Conservation (phyloP, 2,888 invertebrate genomes). For the Cancer borealis region DNA sequence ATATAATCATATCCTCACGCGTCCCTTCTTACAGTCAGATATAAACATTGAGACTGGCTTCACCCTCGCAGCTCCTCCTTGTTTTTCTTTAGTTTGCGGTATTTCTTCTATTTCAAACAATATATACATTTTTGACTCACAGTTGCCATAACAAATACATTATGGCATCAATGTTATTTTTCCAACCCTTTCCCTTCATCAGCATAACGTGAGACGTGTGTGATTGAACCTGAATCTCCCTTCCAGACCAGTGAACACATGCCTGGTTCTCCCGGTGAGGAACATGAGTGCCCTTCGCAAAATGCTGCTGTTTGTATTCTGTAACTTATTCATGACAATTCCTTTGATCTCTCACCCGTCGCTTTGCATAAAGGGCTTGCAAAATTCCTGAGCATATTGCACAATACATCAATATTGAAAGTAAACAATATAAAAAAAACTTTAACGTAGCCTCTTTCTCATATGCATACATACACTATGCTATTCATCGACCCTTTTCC, state of each 20-base stretch:
- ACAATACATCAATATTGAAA: background rate
- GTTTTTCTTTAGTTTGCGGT: no score
- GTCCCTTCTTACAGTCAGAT: no score
- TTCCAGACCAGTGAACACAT: background rate
- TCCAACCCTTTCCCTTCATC: background rate
- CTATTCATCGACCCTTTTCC: constrained; percentile 13
- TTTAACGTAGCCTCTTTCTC: background rate
- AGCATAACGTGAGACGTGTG: background rate
- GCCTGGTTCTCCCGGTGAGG: background rate
- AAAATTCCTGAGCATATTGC: background rate
- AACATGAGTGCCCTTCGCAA: background rate
- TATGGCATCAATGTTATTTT: background rate
- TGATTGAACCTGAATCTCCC: background rate
- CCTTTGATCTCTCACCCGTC: background rate
- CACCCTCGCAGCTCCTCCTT: no score
- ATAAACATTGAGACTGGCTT: no score
- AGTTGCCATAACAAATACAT: background rate
- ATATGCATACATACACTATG: background rate
- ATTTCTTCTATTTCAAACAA: no score
- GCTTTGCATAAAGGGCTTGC: background rate
- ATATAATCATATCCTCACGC: no score
- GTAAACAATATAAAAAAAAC: background rate
- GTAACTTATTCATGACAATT: background rate
- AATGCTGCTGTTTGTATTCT: background rate
- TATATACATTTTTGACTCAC: background rate